Evolutionary conservation across 2,888 invertebrate genomes (phyloP), one percentile per base, ranked within the genome.

Genomic region (Malacosoma neustria): DNA sequence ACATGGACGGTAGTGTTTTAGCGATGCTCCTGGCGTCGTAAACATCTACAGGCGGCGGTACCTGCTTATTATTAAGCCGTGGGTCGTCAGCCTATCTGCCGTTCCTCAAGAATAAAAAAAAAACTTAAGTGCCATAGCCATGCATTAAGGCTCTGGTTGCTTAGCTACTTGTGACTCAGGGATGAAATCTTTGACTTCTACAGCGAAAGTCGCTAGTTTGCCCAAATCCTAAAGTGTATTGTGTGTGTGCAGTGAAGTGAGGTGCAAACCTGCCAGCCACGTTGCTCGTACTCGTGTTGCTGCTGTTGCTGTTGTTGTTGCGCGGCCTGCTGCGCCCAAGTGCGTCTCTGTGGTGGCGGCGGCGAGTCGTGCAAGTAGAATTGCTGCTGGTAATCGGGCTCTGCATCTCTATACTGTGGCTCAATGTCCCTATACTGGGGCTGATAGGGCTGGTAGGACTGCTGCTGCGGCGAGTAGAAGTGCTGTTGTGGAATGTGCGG

Each of bases 361-460:
- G 76, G 75, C 54, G 70, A 72, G 61, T 93, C 93, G 66, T 94
- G 93, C 54, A 94, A 81, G 75, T 91, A 94, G 75, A 93, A 94
- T 71, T 93, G 91, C 49, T 89, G 87, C 42, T 58, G 46, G 53
- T 53, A 61, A 37, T 64, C 68, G 40, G 52, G 57, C 37, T 73
- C 73, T 29, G 70, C 64, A 36, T 72, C 73, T 47, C 72, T 55
- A 45, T 71, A 74, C 52, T 64, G 61, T 30, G 54, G 53, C 41
- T 55, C 55, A 62, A 61, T 72, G 55, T 77, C 72, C 48, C 75
- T 57, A 31, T 54, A 51, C 14, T 45, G 49, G 32, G 50, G 52
- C 29, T 47, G 49, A 40, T 54, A 52, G 39, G 51, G 54, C 54
- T 51, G 69, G 43, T 68, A 72, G 36, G 71, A 71, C 46, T 74